Evolutionary conservation across 2,888 invertebrate genomes (phyloP).

Genomic region (Campoplex capitator): DNA sequence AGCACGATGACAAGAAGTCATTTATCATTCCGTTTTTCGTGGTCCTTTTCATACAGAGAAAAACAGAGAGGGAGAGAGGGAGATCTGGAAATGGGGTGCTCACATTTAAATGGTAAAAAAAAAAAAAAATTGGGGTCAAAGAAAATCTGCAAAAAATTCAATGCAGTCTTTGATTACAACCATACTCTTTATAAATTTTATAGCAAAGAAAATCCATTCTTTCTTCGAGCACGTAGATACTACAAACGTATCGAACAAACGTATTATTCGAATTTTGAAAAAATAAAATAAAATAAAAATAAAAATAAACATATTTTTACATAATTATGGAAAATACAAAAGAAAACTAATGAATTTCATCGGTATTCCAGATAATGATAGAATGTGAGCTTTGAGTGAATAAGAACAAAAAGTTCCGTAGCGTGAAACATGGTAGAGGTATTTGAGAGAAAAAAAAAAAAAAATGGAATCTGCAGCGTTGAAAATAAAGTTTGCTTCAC

Average conservation of each 20-base stretch:
- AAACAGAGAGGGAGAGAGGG: neutral
- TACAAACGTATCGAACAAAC: neutral
- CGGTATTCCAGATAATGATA: neutral
- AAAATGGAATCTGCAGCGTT: conserved; percentile 2
- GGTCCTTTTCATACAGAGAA: conserved; percentile 27
- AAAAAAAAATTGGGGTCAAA: neutral
- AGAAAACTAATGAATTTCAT: neutral
- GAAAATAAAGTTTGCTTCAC: conserved; percentile 6
- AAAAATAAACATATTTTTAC: neutral
- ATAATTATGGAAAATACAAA: neutral
- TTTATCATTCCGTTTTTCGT: conserved; percentile 45
- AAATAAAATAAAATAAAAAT: no score
- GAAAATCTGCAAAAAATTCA: neutral
- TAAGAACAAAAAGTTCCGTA: neutral
- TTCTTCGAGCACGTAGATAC: no score
- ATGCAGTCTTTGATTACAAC: neutral
- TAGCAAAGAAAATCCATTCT: neutral
- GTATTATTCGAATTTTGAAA: neutral
- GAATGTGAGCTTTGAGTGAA: neutral
- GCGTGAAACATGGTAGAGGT: neutral
- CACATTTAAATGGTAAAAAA: neutral
- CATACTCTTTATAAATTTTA: neutral
- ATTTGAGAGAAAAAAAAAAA: neutral
- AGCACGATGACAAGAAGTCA: conserved; percentile 52
- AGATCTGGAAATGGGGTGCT: neutral